phyloP scores from a whole-genome alignment of 2,888 invertebrate species.

The Abrostola triplasia region DNA sequence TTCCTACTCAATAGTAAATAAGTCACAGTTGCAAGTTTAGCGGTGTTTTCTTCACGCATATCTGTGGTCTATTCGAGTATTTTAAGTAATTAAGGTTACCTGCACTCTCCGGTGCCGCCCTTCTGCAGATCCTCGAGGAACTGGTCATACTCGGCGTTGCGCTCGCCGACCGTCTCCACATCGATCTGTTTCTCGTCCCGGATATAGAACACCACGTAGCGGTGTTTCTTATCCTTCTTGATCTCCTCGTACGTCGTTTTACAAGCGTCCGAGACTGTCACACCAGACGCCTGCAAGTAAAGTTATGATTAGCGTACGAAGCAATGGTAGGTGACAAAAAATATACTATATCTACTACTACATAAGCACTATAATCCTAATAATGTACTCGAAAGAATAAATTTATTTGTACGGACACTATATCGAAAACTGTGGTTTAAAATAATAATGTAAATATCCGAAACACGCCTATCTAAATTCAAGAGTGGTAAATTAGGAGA shows the following conservation, averaged over 20 bases:
- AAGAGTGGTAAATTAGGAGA: slow-evolving; percentile 24
- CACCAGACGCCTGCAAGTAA: slow-evolving; percentile 95
- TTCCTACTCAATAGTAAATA: too few relatives aligned
- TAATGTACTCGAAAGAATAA: too few relatives aligned
- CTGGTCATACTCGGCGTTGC: slow-evolving; percentile 97
- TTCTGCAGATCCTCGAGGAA: slow-evolving; percentile 97
- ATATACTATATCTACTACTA: too few relatives aligned
- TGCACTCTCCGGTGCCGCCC: slow-evolving; percentile 97
- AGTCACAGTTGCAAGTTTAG: too few relatives aligned
- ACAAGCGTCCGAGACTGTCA: slow-evolving; percentile 98
- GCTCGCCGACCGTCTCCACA: slow-evolving; percentile 96
- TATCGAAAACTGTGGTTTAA: neutral
- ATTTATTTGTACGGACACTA: neutral
- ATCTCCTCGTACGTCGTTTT: slow-evolving; percentile 98
- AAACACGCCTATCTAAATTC: neutral
- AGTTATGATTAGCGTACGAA: slow-evolving; percentile 4
- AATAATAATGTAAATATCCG: neutral
- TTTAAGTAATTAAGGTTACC: slow-evolving; percentile 77
- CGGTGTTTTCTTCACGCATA: too few relatives aligned
- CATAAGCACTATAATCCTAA: too few relatives aligned
- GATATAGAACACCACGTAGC: slow-evolving; percentile 98
- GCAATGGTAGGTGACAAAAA: too few relatives aligned
- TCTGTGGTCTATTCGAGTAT: too few relatives aligned
- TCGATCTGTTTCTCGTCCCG: slow-evolving; percentile 98
- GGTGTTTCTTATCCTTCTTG: slow-evolving; percentile 99